Evolutionary conservation across 2,797 vertebrate genomes (phyloP).

Genomic region (Orientallactaga sibirica): DNA sequence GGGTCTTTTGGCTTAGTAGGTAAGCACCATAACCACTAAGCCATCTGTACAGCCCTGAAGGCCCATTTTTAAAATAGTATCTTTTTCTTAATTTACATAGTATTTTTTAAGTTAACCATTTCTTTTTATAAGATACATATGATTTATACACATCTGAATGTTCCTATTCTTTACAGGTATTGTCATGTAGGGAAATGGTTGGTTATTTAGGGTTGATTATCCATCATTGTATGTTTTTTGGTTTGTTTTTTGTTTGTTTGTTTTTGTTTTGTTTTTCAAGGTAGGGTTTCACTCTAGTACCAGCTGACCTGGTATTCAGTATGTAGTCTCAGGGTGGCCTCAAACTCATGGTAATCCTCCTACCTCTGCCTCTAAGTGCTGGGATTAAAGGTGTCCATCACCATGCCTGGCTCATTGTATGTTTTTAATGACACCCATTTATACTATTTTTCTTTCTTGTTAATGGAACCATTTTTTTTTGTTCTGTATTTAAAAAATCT

Average conservation of each 20-base stretch:
- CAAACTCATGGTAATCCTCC: too few species aligned
- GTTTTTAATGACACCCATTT: background rate
- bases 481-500: conserved; percentile 23
- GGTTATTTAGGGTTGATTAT: background rate
- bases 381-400: too few species aligned
- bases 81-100: background rate
- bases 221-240: background rate
- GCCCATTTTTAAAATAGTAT: background rate
- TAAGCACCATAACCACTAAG: too few species aligned
- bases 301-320: too few species aligned
- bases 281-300: too few species aligned
- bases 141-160: background rate
- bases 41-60: too few species aligned
- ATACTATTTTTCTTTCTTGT: background rate
- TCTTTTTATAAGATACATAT: background rate
- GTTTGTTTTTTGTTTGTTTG: too few species aligned
- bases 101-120: background rate
- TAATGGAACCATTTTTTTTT: background rate
- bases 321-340: too few species aligned
- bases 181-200: background rate
- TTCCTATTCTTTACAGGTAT: background rate
- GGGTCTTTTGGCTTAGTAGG: too few species aligned
- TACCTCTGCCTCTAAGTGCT: too few species aligned
- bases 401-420: too few species aligned
- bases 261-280: too few species aligned